phyloP scores from a whole-genome alignment of 1,140 invertebrate species.

The Uloborus diversus region DNA sequence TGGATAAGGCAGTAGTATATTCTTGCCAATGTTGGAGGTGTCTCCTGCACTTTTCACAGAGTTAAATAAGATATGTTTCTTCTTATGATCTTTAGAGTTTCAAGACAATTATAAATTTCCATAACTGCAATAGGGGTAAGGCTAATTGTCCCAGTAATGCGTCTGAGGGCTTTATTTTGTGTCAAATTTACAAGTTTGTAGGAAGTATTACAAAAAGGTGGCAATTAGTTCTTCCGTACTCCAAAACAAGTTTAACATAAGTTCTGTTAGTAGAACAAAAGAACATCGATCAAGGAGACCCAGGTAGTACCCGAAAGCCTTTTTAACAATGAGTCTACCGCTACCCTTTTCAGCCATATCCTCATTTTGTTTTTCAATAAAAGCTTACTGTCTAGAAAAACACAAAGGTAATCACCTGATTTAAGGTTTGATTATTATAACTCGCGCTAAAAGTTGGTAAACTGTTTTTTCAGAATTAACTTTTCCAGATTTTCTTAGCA shows the following conservation, averaged over 20 bases:
- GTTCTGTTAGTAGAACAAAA: background rate
- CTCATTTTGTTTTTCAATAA: slow-evolving; percentile 6
- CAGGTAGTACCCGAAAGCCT: slow-evolving; percentile 17
- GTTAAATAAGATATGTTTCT: background rate
- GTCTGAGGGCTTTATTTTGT: slow-evolving; percentile 7
- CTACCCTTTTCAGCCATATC: slow-evolving; percentile 6
- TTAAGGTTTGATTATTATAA: background rate
- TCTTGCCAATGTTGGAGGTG: background rate
- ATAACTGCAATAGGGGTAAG: background rate
- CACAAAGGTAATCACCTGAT: slow-evolving; percentile 7
- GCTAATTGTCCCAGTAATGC: background rate
- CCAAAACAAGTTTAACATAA: background rate
- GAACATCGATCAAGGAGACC: slow-evolving; percentile 21
- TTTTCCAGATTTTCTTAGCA: background rate
- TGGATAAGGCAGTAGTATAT: background rate
- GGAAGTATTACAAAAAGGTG: slow-evolving; percentile 2
- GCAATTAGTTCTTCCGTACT: slow-evolving; percentile 12
- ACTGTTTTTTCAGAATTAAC: slow-evolving; percentile 18
- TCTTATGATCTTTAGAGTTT: background rate
- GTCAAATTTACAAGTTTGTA: background rate
- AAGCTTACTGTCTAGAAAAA: slow-evolving; percentile 8
- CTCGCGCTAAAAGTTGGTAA: background rate
- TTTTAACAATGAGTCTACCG: slow-evolving; percentile 20
- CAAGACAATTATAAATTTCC: background rate
- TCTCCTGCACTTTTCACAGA: background rate